Percentiles rank a stretch among this genome's conserved stretches.
Evolutionary conservation across 2,888 invertebrate species (phyloP).

Genomic region (Sialis lutaria): DNA sequence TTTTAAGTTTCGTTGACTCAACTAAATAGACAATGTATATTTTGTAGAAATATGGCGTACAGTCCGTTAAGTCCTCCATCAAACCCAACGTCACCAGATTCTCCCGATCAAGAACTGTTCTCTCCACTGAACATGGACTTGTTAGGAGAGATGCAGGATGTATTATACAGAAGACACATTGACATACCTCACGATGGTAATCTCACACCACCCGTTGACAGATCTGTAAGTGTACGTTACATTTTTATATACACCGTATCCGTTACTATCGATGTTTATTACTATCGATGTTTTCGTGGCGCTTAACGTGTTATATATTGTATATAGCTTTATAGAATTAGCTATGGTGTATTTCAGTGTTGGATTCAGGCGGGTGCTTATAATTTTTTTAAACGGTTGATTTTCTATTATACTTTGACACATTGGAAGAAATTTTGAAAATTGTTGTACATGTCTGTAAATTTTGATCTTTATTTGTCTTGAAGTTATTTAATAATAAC

Average conservation of each 20-base stretch:
- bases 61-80: conserved; percentile 28
- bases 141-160: conserved; percentile 47
- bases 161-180: conserved; percentile 27
- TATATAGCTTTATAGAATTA: too few species aligned
- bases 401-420: too few species aligned
- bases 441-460: too few species aligned
- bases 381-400: too few species aligned
- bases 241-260: too few species aligned
- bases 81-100: conserved; percentile 33
- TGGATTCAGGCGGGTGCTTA: too few species aligned
- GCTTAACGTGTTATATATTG: too few species aligned
- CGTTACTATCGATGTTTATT: too few species aligned
- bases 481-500: too few species aligned
- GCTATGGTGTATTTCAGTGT: too few species aligned
- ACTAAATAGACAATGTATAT: background rate
- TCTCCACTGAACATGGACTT: conserved; percentile 34
- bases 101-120: conserved; percentile 21
- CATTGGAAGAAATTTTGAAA: too few species aligned
- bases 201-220: conserved; percentile 37
- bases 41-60: conserved; percentile 12
- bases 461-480: too few species aligned
- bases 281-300: background rate
- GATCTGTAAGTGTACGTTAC: conserved; percentile 36
- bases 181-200: conserved; percentile 13
- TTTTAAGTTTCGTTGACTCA: background rate